Percentiles rank a stretch among this genome's conserved stretches.
These are phyloP conservation scores for Electrophaes corylata DNA, from an alignment of 2,888 invertebrate species.

Conservation along the genomic window DNA sequence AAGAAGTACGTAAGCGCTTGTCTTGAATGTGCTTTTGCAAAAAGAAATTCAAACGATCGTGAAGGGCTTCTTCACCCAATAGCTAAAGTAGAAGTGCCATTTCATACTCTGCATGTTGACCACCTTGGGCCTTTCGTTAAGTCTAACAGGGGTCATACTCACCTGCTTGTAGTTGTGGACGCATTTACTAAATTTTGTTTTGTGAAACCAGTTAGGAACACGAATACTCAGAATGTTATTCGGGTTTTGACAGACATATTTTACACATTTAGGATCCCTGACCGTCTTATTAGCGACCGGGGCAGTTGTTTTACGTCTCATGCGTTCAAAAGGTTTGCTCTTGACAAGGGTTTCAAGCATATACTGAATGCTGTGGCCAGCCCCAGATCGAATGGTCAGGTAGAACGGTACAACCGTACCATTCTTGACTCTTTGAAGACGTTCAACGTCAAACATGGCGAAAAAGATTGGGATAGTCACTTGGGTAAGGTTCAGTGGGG, in stretches of 20 bases:
- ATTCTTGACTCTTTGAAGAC: neutral
- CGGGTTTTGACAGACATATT: neutral
- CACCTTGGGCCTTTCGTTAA: conserved; percentile 8
- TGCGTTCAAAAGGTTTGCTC: neutral
- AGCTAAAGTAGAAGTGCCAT: neutral
- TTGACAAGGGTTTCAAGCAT: neutral
- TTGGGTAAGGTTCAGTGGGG: conserved; percentile 5
- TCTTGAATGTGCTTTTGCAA: conserved; percentile 2
- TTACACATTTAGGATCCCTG: neutral
- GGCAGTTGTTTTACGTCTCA: conserved; percentile 2
- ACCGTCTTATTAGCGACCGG: neutral
- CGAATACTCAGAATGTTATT: neutral
- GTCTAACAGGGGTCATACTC: neutral
- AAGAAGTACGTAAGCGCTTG: conserved; percentile 2
- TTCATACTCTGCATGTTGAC: conserved; percentile 7
- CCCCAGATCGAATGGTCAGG: conserved; percentile 3
- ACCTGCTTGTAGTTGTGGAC: neutral
- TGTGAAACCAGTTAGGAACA: conserved; percentile 2
- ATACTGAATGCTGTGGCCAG: conserved; percentile 4
- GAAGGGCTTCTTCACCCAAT: conserved; percentile 1
- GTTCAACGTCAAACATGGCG: neutral
- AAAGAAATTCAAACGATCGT: neutral
- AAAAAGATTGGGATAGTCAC: conserved; percentile 1
- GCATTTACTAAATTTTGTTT: conserved; percentile 2
- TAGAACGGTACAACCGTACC: conserved; percentile 3